phyloP scores from a whole-genome alignment of 2,797 vertebrate genomes.

The Holocentrus rufus region DNA sequence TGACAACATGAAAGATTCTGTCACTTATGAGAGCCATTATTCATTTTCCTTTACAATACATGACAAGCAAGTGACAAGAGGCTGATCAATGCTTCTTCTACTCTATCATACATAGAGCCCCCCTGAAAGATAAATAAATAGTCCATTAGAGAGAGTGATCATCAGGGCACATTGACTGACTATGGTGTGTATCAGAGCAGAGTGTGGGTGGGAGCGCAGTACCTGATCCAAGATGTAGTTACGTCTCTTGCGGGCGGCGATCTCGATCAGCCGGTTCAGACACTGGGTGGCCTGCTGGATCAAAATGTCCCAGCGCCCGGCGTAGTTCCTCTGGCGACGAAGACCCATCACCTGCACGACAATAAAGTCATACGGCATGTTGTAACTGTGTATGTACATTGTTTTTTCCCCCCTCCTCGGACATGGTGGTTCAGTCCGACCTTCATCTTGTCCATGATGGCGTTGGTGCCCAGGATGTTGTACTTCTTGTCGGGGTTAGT shows the following conservation, averaged over 20 bases:
- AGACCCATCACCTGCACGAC: constrained; percentile 91
- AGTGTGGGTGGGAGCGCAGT: constrained; percentile 61
- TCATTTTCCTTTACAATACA: constrained; percentile 73
- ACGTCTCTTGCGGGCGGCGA: constrained; percentile 93
- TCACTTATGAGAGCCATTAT: constrained; percentile 77
- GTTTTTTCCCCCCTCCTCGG: too few relatives aligned
- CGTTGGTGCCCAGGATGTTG: constrained; percentile 95
- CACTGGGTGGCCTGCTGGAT: constrained; percentile 96
- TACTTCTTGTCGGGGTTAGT: constrained; percentile 90
- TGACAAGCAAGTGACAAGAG: constrained; percentile 79
- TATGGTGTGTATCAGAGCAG: constrained; percentile 67
- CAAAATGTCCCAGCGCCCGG: constrained; percentile 93
- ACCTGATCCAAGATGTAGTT: constrained; percentile 98
- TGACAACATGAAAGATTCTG: constrained; percentile 78
- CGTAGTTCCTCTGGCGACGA: constrained; percentile 91
- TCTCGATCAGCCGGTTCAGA: constrained; percentile 94
- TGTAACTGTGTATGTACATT: background rate
- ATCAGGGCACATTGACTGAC: constrained; percentile 79
- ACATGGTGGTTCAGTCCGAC: constrained; percentile 61
- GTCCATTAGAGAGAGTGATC: constrained; percentile 81
- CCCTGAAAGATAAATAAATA: constrained; percentile 85
- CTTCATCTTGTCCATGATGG: constrained; percentile 99
- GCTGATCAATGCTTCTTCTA: constrained; percentile 80
- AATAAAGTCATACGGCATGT: background rate
- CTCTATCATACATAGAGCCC: constrained; percentile 81